These are phyloP conservation scores for Pelosia muscerda DNA, from an alignment of 2,888 invertebrate genomes.

Conservation along the genomic window DNA sequence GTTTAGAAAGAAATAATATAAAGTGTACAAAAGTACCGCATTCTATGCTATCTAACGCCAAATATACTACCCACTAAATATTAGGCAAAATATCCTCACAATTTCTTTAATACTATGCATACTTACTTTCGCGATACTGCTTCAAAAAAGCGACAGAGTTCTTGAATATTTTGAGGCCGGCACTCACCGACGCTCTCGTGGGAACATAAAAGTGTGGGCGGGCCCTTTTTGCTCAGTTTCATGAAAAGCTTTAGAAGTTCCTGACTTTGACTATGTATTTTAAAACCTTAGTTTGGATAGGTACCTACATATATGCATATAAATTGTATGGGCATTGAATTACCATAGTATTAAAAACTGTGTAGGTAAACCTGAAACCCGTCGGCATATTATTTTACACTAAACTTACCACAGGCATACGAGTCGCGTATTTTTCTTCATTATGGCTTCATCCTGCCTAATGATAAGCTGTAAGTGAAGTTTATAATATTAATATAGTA, in stretches of 20 bases:
- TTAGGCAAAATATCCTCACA: slow-evolving; percentile 23
- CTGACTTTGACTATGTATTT: background rate
- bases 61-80: background rate
- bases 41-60: background rate
- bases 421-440: background rate
- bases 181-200: slow-evolving; percentile 57
- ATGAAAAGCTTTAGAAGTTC: slow-evolving; percentile 45
- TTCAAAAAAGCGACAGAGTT: slow-evolving; percentile 56
- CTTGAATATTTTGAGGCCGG: slow-evolving; percentile 61
- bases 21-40: background rate
- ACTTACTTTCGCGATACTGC: slow-evolving; percentile 50
- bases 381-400: background rate
- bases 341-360: background rate
- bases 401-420: background rate
- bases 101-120: slow-evolving; percentile 49
- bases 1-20: background rate
- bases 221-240: slow-evolving; percentile 56
- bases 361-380: background rate
- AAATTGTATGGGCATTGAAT: slow-evolving; percentile 18
- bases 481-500: background rate
- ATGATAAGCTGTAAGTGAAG: background rate
- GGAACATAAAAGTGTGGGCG: slow-evolving; percentile 60
- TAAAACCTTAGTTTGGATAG: slow-evolving; percentile 44
- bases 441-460: background rate
- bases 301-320: slow-evolving; percentile 22